These are phyloP conservation scores for Epizoanthus scotinus DNA, from an alignment of 92 coral and sea anemone genomes.

Conservation along the genomic window DNA sequence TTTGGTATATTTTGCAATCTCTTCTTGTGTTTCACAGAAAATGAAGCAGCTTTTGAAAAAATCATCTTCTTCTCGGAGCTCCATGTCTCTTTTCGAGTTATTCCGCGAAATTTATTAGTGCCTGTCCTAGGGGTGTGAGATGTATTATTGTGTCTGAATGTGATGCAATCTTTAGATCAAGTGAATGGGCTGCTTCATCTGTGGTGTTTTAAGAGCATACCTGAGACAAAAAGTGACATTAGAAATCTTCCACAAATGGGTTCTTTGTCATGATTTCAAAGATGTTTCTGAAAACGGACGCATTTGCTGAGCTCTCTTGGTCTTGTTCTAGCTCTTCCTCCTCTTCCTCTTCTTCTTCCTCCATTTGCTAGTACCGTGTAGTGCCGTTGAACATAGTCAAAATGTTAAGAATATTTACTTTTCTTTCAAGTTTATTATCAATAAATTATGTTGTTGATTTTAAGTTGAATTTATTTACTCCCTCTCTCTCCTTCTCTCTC, in stretches of 20 bases:
- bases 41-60: slow-evolving; percentile 8
- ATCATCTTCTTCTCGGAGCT: slow-evolving; percentile 11
- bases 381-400: no score
- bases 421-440: no score
- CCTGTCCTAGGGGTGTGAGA: slow-evolving; percentile 7
- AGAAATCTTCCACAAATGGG: slow-evolving; percentile 10
- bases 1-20: slow-evolving; percentile 6
- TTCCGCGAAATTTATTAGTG: neutral
- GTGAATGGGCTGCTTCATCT: neutral
- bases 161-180: slow-evolving; percentile 17
- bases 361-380: neutral
- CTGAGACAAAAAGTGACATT: neutral
- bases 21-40: slow-evolving; percentile 16
- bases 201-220: no score
- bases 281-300: neutral
- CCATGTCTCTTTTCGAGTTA: slow-evolving; percentile 6
- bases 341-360: neutral
- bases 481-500: no score
- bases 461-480: no score
- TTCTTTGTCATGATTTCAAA: slow-evolving; percentile 4
- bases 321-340: neutral
- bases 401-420: no score
- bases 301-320: slow-evolving; percentile 18
- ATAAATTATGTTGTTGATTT: no score
- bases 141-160: neutral